Evolutionary conservation across 2,113 vertebrate genomes (phyloP).

Genomic region (Ondatra zibethicus): DNA sequence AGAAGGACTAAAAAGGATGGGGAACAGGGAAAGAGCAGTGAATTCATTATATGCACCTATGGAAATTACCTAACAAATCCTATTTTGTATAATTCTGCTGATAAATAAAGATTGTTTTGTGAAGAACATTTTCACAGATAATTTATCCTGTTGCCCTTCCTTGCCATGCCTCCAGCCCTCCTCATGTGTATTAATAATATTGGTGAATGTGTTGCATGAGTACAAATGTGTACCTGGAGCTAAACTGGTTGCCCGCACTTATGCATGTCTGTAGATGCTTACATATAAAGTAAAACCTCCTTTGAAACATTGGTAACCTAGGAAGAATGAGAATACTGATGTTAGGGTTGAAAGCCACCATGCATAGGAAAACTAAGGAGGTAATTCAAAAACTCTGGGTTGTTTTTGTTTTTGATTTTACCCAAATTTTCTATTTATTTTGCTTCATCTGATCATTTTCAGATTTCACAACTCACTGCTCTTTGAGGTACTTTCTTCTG

Average conservation of each 20-base stretch:
- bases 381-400: background rate
- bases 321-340: background rate
- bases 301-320: background rate
- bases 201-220: background rate
- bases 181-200: background rate
- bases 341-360: background rate
- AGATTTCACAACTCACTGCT: background rate
- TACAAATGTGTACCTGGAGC: background rate
- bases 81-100: background rate
- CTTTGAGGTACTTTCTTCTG: background rate
- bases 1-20: background rate
- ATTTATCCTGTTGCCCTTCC: background rate
- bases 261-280: background rate
- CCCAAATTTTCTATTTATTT: background rate
- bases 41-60: background rate
- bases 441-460: background rate
- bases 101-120: background rate
- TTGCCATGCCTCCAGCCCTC: fast-evolving
- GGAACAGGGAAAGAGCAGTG: background rate
- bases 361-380: background rate
- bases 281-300: background rate
- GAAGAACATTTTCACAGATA: background rate
- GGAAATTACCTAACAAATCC: background rate
- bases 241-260: background rate
- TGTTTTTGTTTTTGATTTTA: background rate